These are phyloP conservation scores for Gila robusta DNA, from an alignment of 2,797 vertebrate genomes.

Conservation along the genomic window DNA sequence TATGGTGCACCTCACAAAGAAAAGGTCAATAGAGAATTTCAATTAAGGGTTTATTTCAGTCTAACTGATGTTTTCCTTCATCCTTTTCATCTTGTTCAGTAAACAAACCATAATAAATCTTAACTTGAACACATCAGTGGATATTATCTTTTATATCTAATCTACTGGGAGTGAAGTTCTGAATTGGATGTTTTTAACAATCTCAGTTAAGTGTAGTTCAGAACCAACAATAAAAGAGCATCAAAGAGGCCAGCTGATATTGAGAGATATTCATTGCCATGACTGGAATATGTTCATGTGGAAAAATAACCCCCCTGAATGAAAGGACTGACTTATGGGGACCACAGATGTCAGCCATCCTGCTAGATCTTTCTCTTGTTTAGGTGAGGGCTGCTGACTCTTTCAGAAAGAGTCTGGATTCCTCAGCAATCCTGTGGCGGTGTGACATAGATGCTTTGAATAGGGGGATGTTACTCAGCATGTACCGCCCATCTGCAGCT, in stretches of 20 bases:
- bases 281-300: background rate
- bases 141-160: background rate
- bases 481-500: conserved; percentile 76
- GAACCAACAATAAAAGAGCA: conserved; percentile 28
- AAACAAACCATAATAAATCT: background rate
- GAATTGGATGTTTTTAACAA: conserved; percentile 28
- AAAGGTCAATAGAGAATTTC: conserved; percentile 22
- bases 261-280: conserved; percentile 6
- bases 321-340: background rate
- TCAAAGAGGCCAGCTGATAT: conserved; percentile 37
- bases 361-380: conserved; percentile 17
- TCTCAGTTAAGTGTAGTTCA: background rate
- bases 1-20: background rate
- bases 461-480: conserved; percentile 77
- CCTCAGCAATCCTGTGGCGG: conserved; percentile 38
- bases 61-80: conserved; percentile 3
- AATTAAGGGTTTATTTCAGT: conserved; percentile 22
- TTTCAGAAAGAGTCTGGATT: conserved; percentile 43
- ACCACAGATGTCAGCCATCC: conserved; percentile 1
- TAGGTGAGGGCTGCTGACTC: conserved; percentile 32
- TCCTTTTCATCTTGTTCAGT: conserved; percentile 4
- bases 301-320: conserved; percentile 12
- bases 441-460: conserved; percentile 66
- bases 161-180: background rate
- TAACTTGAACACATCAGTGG: conserved; percentile 21